Base-by-base conservation (phyloP, 2,113 vertebrate species). In the Stigmatopora argus region DNA sequence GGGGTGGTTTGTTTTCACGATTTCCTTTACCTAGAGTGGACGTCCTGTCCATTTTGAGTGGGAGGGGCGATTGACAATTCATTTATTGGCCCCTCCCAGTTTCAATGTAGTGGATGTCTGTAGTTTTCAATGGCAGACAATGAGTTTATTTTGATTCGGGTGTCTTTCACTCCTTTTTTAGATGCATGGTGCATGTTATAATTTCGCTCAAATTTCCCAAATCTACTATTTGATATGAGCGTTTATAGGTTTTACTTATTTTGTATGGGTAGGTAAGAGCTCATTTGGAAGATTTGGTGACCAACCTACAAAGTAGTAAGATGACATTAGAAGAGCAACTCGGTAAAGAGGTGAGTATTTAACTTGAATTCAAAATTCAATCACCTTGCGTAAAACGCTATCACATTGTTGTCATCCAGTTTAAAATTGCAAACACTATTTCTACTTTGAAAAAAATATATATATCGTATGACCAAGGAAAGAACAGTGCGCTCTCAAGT, bases 311-410 rank as follows among this genome's bases (percentile, higher is more conserved):
- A 71, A 90, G 91, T 84, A 83, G 86, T 73, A 94, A 94, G 73
- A 90, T 93, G 83, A 88, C 82, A 76, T 86, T 92, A 76, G 93
- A 93, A 77, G 92, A 94, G 45, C 90, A 94, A 66, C 88, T 94
- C 18, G 92, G 60, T 69, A 89, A 87, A 69, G 92, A 95, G 93
- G 94, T 95, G 69, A 13, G 26, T 71, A 67, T 13, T 31, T 15
- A 15, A 15, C 26, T 13, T 15, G 12, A 26, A 26, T 14, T 21
- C 3, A 10, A 19, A 34, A 46, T 64, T 17, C 31, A 26, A 4
- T 10, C 7, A 8, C 7, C 6, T 41, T 41, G 38, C 4, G 7
- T 7, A 41, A 41, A 41, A 41, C 38, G 38, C 38, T 41, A 41
- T 41, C 7, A 3, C 38, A 41, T 8, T 4, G 4, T 41, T 41